Evolutionary conservation across 2,797 vertebrate genomes (phyloP), one percentile per base, ranked within the genome.

Genomic region (Staurois parvus): DNA sequence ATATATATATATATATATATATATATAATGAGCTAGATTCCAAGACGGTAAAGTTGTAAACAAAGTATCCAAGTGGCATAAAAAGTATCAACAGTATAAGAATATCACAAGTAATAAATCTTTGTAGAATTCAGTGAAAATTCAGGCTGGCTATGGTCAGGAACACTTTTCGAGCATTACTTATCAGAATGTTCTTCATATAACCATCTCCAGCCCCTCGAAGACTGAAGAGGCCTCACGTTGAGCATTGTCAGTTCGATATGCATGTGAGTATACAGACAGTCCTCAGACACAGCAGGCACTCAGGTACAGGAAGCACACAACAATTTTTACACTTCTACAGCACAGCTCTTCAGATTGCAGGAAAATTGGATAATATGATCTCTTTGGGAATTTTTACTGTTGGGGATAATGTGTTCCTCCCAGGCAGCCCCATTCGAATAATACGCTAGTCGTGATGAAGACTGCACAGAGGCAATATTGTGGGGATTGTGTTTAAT

Each of bases 361-460:
- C 84, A 85, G 42, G 40, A 85, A 85, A 80, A 85, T 80, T 85
- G 77, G 84, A 85, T 85, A 85, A 85, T 85, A 66, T 4, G 45
- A 73, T 84, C 83, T 84, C 75, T 83, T 74, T 52, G 69, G 70
- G 84, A 79, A 74, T 66, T 85, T 67, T 79, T 48, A 85, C 75
- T 74, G 84, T 79, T 85, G 84, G 76, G 84, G 84, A 85, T 85
- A 85, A 85, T 85, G 84, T 81, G 72, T 76, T 81, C 78, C 75
- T 81, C 72, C 72, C 72, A 81, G 84, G 84, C 64, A 62, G 72
- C 48, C 84, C 48, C 56, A 79, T 79, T 74, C 40, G 67, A 34
- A 34, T 85, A 85, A 79, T 85, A 56, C 29, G 19, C 29, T 28
- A 74, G 84, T 85, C 84, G 84, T 79, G 76, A 80, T 79, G 42